Evolutionary conservation across 1,140 invertebrate genomes (phyloP).

Genomic region (Drosophila melanogaster): DNA sequence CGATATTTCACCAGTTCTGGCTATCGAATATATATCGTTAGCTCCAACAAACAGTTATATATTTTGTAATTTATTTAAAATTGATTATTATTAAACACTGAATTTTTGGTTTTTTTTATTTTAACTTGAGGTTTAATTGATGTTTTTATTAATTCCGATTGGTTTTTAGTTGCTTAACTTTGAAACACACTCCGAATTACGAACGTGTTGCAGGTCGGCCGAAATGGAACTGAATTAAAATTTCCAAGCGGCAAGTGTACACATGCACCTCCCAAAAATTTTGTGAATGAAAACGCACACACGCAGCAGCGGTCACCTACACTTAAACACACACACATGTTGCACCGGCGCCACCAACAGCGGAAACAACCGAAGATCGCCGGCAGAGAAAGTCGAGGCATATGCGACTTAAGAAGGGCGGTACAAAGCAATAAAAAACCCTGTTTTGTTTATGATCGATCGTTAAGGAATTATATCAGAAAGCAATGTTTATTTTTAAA

Average conservation of each 20-base stretch:
- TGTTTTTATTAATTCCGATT: background rate
- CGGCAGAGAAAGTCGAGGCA: slow-evolving; percentile 50
- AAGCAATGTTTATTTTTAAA: too few species aligned
- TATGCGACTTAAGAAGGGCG: slow-evolving; percentile 14
- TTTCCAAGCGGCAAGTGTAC: slow-evolving; percentile 36
- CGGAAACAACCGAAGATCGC: slow-evolving; percentile 52
- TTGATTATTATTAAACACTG: too few species aligned
- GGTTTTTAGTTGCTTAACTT: background rate
- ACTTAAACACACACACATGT: slow-evolving; percentile 59
- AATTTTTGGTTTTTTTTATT: background rate
- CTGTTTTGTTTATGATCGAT: too few species aligned
- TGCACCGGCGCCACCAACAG: slow-evolving; percentile 56
- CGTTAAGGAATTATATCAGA: too few species aligned
- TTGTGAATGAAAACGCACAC: slow-evolving; percentile 50
- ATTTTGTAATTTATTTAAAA: background rate
- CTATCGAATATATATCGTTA: background rate
- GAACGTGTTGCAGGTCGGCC: slow-evolving; percentile 8
- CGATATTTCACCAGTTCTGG: background rate
- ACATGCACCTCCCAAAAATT: slow-evolving; percentile 24
- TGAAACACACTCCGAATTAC: background rate
- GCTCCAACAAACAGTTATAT: background rate
- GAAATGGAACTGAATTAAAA: slow-evolving; percentile 36
- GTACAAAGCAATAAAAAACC: background rate
- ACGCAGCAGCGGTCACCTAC: slow-evolving; percentile 29
- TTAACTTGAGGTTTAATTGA: background rate